Evolutionary conservation across 2,888 invertebrate genomes (phyloP).

Genomic region (Trisateles emortualis): DNA sequence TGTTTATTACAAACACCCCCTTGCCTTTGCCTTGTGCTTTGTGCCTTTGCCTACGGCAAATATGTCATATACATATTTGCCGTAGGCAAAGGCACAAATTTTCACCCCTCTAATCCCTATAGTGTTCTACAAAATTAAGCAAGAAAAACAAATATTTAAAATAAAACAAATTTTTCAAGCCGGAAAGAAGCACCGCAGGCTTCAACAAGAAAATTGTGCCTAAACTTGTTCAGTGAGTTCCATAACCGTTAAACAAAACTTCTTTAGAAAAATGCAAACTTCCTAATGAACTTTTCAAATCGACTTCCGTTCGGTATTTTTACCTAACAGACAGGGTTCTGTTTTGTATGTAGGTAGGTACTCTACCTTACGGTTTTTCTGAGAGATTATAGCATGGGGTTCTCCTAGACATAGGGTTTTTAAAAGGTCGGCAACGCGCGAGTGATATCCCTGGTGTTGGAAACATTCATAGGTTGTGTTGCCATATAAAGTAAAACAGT

Average conservation of each 20-base stretch:
- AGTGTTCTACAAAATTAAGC: neutral
- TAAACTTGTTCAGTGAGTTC: constrained; percentile 41
- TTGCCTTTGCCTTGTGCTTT: too few relatives aligned
- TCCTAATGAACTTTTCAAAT: constrained; percentile 58
- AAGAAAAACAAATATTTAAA: neutral
- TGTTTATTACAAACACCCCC: too few relatives aligned
- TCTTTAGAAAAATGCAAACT: constrained; percentile 33
- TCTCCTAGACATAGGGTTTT: too few relatives aligned
- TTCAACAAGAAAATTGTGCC: constrained; percentile 43
- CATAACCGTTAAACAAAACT: constrained; percentile 46
- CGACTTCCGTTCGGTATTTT: constrained; percentile 48
- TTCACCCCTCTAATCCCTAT: neutral
- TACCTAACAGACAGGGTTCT: constrained; percentile 28
- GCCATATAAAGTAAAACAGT: too few relatives aligned
- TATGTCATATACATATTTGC: too few relatives aligned
- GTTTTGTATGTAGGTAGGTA: neutral
- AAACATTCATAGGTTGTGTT: too few relatives aligned
- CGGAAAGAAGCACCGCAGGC: constrained; percentile 33
- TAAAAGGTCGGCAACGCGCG: too few relatives aligned
- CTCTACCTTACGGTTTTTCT: neutral
- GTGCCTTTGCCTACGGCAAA: too few relatives aligned
- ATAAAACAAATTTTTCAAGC: constrained; percentile 6
- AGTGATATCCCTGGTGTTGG: too few relatives aligned
- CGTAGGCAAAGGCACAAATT: neutral
- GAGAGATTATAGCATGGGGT: too few relatives aligned